Conservation (phyloP, 1,140 invertebrate species). For the Eupeodes corollae region DNA sequence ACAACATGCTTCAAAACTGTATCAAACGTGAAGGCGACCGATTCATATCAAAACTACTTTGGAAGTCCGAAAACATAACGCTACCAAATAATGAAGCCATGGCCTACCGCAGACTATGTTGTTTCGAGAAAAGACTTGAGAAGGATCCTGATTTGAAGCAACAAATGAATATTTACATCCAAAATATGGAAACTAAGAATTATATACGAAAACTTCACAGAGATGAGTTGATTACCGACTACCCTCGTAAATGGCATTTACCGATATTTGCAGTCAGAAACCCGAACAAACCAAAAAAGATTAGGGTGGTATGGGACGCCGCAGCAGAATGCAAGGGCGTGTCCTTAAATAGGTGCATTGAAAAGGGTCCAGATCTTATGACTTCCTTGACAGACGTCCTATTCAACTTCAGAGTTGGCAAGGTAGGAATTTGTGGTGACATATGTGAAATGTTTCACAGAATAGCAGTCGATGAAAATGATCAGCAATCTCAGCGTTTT, state of each 20-base stretch:
- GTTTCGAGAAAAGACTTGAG: too few species aligned
- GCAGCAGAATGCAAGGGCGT: constrained; percentile 5
- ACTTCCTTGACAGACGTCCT: background rate
- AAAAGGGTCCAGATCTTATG: background rate
- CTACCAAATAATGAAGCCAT: too few species aligned
- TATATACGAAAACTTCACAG: background rate
- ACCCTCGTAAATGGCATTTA: constrained; percentile 6
- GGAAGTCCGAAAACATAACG: too few species aligned
- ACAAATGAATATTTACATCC: too few species aligned
- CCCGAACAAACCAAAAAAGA: constrained; percentile 15
- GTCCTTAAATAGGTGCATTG: background rate
- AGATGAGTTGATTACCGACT: background rate
- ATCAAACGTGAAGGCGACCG: too few species aligned
- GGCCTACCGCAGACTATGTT: too few species aligned
- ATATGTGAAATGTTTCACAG: background rate
- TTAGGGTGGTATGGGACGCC: constrained; percentile 16
- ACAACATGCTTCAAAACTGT: too few species aligned
- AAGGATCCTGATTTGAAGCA: too few species aligned
- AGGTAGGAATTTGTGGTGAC: background rate
- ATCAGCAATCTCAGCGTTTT: too few species aligned
- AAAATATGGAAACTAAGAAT: background rate
- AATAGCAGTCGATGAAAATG: too few species aligned
- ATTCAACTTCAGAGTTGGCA: background rate
- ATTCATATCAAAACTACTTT: too few species aligned
- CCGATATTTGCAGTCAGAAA: constrained; percentile 18